A percentile compares a stretch with the other conserved stretches of the same genome.
Evolutionary conservation across 30 jellyfish, hydroid and myxozoan genomes (phyloP).

Genomic region (Aurelia coerulea): DNA sequence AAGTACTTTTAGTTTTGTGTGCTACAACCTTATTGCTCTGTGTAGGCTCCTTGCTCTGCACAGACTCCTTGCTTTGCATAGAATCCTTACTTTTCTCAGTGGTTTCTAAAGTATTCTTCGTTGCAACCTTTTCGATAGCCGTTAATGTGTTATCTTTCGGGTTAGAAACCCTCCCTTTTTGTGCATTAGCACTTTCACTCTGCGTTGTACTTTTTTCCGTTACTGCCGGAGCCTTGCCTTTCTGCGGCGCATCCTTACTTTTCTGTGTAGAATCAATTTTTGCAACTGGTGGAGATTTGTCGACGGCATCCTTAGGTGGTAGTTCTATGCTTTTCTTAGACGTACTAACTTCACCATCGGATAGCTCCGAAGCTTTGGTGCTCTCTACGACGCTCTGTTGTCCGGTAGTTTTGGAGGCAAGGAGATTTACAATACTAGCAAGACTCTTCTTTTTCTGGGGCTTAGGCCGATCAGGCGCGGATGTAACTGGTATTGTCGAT

Average conservation of each 20-base stretch:
- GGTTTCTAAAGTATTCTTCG: not conserved
- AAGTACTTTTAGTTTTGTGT: too few relatives aligned
- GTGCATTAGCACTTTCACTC: not conserved
- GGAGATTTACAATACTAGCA: constrained; percentile 64
- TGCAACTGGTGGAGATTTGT: not conserved
- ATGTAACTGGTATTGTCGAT: constrained; percentile 57
- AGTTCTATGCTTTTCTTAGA: not conserved
- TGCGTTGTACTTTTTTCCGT: too few relatives aligned
- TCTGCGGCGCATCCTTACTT: not conserved
- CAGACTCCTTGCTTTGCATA: not conserved
- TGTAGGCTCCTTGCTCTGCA: too few relatives aligned
- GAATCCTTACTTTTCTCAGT: not conserved
- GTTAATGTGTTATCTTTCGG: too few relatives aligned
- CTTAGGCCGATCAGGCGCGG: constrained; percentile 60
- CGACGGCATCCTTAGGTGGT: not conserved
- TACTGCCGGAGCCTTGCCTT: too few relatives aligned
- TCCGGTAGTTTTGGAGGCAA: constrained; percentile 55
- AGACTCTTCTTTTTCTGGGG: constrained; percentile 59
- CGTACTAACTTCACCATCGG: not conserved
- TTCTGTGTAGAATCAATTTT: not conserved
- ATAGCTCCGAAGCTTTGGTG: not conserved
- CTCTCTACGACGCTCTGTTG: constrained; percentile 29
- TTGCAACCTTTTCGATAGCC: not conserved
- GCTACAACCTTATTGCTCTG: too few relatives aligned
- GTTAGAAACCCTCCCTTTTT: not conserved